Conservation (phyloP, 2,888 invertebrate species). For the Callinectes sapidus region DNA sequence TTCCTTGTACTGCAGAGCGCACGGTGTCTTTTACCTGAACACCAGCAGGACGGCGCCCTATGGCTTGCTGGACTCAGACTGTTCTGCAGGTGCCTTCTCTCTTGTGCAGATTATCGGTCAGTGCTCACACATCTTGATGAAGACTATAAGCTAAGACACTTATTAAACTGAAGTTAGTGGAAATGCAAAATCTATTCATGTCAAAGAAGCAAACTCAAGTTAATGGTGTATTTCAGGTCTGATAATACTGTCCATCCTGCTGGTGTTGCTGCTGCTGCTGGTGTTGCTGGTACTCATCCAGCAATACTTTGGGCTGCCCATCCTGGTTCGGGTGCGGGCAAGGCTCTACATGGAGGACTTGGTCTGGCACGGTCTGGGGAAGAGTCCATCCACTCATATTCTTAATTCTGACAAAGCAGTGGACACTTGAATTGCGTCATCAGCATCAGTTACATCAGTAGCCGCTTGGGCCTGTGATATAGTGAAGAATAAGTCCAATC, state of each 20-base stretch:
- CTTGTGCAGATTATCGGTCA: conserved; percentile 65
- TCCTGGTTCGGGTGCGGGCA: conserved; percentile 40
- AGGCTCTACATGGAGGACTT: conserved; percentile 18
- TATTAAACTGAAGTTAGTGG: not conserved
- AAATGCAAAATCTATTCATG: not conserved
- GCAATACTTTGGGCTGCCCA: conserved; percentile 46
- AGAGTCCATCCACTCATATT: conserved; percentile 10
- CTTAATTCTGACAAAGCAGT: conserved; percentile 24
- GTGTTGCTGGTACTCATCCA: conserved; percentile 41
- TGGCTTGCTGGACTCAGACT: conserved; percentile 60
- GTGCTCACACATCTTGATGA: not conserved
- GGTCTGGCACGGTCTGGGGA: conserved; percentile 6
- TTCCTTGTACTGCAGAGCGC: conserved; percentile 30
- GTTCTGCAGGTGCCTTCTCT: conserved; percentile 65
- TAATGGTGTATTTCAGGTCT: conserved; percentile 34
- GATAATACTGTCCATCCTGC: conserved; percentile 40
- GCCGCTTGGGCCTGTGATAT: conserved; percentile 16
- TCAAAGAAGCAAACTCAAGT: not conserved
- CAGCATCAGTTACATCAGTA: not conserved
- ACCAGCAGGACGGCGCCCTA: conserved; percentile 67
- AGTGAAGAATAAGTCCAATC: conserved; percentile 6
- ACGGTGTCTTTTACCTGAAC: conserved; percentile 66
- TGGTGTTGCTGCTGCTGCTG: conserved; percentile 42
- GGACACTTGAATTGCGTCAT: conserved; percentile 3
- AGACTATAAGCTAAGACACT: not conserved